Evolutionary conservation across 2,797 vertebrate species (phyloP).

Genomic region (Aphelocoma californica): DNA sequence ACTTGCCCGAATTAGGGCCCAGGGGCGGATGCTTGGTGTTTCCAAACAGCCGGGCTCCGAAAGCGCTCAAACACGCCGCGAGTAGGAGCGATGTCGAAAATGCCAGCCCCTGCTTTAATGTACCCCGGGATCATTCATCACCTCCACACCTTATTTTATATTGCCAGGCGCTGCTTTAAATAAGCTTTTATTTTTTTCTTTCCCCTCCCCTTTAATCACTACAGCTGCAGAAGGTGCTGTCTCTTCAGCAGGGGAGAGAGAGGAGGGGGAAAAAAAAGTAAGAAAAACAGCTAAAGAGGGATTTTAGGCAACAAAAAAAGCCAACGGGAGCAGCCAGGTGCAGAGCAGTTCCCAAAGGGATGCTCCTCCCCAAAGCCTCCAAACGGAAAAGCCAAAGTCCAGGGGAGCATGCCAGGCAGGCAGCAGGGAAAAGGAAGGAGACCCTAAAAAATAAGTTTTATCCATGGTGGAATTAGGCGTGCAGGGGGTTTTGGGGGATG

Average conservation of each 20-base stretch:
- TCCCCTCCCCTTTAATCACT: slow-evolving; percentile 39
- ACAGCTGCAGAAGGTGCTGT: slow-evolving; percentile 28
- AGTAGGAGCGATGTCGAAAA: slow-evolving; percentile 4
- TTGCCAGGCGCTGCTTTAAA: slow-evolving; percentile 18
- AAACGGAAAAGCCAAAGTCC: background rate
- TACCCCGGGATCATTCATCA: slow-evolving; percentile 19
- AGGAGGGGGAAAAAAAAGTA: no score
- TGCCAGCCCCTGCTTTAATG: slow-evolving; percentile 23
- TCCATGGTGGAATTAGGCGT: background rate
- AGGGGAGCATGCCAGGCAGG: background rate
- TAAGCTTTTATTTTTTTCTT: background rate
- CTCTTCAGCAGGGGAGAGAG: background rate
- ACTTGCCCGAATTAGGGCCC: slow-evolving; percentile 19
- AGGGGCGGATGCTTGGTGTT: background rate
- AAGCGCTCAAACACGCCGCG: background rate
- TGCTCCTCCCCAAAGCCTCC: background rate
- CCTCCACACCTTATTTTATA: slow-evolving; percentile 53
- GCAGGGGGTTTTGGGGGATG: background rate
- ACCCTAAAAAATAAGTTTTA: background rate
- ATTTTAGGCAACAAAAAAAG: background rate
- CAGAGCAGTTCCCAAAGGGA: background rate
- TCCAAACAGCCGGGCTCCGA: background rate
- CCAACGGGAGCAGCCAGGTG: background rate
- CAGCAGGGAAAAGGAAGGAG: background rate
- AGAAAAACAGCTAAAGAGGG: background rate